Evolutionary conservation across 1,140 invertebrate species (phyloP).

Genomic region (Helicoverpa armigera): DNA sequence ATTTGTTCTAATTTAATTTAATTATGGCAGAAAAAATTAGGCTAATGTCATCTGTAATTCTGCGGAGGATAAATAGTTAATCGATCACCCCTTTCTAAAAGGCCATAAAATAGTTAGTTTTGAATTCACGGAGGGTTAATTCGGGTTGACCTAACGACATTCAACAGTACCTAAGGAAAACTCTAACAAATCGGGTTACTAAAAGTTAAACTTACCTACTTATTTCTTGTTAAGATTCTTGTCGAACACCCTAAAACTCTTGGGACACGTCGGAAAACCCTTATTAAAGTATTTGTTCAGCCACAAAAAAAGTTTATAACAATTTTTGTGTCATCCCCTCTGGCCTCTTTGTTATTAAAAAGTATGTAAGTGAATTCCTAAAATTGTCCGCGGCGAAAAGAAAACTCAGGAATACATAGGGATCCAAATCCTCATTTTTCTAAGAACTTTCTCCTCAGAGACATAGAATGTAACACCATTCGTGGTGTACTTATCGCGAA

Average conservation of each 20-base stretch:
- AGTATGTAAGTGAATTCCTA: not conserved
- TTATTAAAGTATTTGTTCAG: not conserved
- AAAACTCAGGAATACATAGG: no score
- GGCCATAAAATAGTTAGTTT: no score
- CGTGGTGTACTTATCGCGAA: no score
- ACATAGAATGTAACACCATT: no score
- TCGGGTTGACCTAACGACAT: slow-evolving; percentile 2
- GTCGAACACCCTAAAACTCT: not conserved
- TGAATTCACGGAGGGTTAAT: not conserved
- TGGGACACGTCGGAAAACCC: not conserved
- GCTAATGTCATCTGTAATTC: no score
- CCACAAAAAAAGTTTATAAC: not conserved
- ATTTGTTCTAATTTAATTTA: no score
- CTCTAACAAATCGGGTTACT: not conserved
- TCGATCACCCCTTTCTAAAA: no score
- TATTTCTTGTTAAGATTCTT: slow-evolving; percentile 2
- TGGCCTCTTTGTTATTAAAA: not conserved
- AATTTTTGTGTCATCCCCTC: not conserved
- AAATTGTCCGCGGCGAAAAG: no score
- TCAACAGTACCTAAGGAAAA: slow-evolving; percentile 1
- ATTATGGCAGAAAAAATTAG: no score
- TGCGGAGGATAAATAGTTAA: no score
- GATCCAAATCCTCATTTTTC: no score
- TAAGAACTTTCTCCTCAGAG: no score
- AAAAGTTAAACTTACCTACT: not conserved